These are phyloP conservation scores for Pitta sordida DNA, from an alignment of 2,113 vertebrate genomes.

Conservation along the genomic window DNA sequence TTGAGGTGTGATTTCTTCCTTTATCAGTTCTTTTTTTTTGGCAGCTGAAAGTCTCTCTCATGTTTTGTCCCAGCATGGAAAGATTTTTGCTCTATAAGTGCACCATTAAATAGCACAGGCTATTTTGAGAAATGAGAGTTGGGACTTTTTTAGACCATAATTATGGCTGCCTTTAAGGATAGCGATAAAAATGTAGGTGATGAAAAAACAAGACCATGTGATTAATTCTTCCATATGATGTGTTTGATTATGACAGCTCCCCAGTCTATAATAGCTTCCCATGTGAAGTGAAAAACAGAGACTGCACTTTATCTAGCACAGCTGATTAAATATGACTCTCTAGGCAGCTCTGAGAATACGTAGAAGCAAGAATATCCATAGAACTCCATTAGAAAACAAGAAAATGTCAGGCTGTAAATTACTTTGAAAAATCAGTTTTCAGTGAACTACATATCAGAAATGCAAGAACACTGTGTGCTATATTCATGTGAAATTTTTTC, in stretches of 20 bases:
- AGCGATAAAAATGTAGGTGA: not conserved
- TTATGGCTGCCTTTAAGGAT: slow-evolving; percentile 16
- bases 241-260: slow-evolving; percentile 30
- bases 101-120: not conserved
- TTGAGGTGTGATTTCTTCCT: not conserved
- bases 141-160: not conserved
- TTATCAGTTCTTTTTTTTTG: not conserved
- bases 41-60: not conserved
- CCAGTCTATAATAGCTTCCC: not conserved
- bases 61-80: not conserved
- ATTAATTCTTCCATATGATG: slow-evolving; percentile 1
- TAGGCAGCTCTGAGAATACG: not conserved
- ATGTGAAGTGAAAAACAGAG: not conserved
- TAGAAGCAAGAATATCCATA: not conserved
- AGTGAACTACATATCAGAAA: not conserved
- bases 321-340: not conserved
- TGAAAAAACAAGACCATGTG: not conserved
- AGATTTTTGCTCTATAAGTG: not conserved
- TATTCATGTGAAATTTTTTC: not conserved
- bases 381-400: not conserved
- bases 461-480: not conserved
- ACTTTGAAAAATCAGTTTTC: not conserved
- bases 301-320: not conserved
- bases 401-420: slow-evolving; percentile 7
- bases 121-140: slow-evolving; percentile 14